These are phyloP conservation scores for Drosophila punjabiensis DNA, from an alignment of 1,140 invertebrate genomes.

Conservation along the genomic window DNA sequence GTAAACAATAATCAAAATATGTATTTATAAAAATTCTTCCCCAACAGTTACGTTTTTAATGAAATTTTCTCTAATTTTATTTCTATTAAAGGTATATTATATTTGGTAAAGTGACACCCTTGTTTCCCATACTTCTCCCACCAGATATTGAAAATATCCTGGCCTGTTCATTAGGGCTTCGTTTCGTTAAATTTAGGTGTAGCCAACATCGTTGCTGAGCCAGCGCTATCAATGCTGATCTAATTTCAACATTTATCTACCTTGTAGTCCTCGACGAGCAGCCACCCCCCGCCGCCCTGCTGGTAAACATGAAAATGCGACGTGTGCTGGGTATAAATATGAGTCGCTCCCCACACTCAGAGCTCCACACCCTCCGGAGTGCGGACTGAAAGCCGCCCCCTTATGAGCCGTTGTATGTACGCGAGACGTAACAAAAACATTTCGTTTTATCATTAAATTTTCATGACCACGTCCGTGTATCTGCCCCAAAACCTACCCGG, in stretches of 20 bases:
- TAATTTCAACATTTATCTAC: slow-evolving; percentile 75
- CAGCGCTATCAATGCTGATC: slow-evolving; percentile 71
- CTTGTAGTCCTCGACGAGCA: slow-evolving; percentile 47
- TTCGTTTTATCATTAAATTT: slow-evolving; percentile 84
- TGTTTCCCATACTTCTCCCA: neutral
- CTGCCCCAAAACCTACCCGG: slow-evolving; percentile 37
- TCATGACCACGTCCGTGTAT: slow-evolving; percentile 71
- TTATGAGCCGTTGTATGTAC: slow-evolving; percentile 22
- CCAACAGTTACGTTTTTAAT: neutral
- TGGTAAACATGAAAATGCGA: slow-evolving; percentile 60
- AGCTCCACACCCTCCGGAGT: neutral
- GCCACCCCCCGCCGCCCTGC: slow-evolving; percentile 49
- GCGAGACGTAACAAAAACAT: slow-evolving; percentile 77
- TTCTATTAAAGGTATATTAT: neutral
- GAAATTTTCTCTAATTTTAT: neutral
- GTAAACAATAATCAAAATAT: too few species aligned
- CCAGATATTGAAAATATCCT: neutral
- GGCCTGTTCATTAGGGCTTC: slow-evolving; percentile 10
- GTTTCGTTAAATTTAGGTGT: slow-evolving; percentile 4
- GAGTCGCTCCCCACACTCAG: slow-evolving; percentile 7
- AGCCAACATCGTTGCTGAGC: slow-evolving; percentile 22
- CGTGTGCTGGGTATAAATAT: slow-evolving; percentile 72
- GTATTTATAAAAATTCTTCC: too few species aligned
- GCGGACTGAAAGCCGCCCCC: slow-evolving; percentile 16
- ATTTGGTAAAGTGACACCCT: neutral